These are phyloP conservation scores for Prunella strophiata DNA, from an alignment of 2,797 vertebrate genomes.

Conservation along the genomic window DNA sequence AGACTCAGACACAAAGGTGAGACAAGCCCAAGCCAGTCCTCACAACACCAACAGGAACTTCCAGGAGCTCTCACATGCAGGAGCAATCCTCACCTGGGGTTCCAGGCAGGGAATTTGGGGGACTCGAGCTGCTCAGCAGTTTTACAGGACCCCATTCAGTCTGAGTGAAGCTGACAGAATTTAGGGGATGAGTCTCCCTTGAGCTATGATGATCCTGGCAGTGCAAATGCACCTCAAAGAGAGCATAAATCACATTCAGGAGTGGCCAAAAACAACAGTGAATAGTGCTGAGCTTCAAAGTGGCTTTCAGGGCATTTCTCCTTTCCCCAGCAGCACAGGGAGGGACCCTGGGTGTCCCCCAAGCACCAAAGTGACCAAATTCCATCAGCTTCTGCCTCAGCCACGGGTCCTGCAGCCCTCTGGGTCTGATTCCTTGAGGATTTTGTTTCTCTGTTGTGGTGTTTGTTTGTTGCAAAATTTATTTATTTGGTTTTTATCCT, in stretches of 20 bases:
- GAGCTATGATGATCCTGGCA: neutral
- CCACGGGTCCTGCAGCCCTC: neutral
- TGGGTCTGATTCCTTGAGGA: rapidly evolving
- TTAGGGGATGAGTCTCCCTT: neutral
- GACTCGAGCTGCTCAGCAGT: neutral
- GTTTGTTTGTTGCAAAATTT: no score
- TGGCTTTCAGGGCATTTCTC: neutral
- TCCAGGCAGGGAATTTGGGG: neutral
- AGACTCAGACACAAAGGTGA: neutral
- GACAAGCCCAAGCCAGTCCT: neutral
- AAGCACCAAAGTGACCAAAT: neutral
- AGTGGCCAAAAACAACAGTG: neutral
- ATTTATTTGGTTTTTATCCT: no score
- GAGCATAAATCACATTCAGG: neutral
- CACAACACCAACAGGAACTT: neutral
- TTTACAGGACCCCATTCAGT: neutral
- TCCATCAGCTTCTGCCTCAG: neutral
- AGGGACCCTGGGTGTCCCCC: neutral
- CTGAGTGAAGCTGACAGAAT: neutral
- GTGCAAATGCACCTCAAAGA: neutral
- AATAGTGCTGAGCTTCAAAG: neutral
- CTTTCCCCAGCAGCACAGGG: neutral
- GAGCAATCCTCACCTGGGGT: neutral
- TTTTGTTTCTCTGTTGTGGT: rapidly evolving
- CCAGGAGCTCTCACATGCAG: neutral